A percentile compares a stretch with the other conserved stretches of the same genome.
These are phyloP conservation scores for Helostoma temminkii DNA, from an alignment of 2,797 vertebrate species.

Conservation along the genomic window DNA sequence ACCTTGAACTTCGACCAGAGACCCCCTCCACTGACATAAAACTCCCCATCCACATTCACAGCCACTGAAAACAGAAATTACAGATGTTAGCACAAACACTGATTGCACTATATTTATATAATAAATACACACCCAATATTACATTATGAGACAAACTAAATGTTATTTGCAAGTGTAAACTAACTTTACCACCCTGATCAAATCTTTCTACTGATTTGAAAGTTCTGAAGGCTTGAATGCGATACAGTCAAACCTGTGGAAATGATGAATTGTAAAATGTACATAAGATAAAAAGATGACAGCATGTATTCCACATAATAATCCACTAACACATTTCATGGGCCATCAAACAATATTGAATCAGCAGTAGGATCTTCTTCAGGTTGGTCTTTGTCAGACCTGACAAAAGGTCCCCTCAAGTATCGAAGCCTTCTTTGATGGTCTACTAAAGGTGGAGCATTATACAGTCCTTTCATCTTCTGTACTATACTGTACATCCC, in stretches of 20 bases:
- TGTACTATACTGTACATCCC: not conserved
- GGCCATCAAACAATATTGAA: conserved; percentile 20
- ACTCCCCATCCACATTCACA: conserved; percentile 92
- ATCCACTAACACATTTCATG: conserved; percentile 21
- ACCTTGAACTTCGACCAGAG: conserved; percentile 90
- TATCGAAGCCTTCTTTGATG: conserved; percentile 52
- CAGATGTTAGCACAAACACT: too few relatives aligned
- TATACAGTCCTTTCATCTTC: conserved; percentile 47
- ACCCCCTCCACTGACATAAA: conserved; percentile 91
- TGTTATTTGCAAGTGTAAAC: too few relatives aligned
- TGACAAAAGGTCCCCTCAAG: conserved; percentile 45
- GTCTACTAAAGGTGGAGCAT: conserved; percentile 19
- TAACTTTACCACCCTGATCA: not conserved
- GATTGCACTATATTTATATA: too few relatives aligned
- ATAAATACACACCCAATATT: not conserved
- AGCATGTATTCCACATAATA: not conserved
- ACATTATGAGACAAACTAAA: too few relatives aligned
- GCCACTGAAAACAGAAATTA: conserved; percentile 85
- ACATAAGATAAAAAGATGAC: conserved; percentile 40
- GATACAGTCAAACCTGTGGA: not conserved
- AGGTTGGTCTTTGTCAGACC: conserved; percentile 36
- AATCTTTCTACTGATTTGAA: not conserved
- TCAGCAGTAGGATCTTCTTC: conserved; percentile 19
- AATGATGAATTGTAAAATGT: conserved; percentile 18
- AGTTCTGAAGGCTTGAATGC: conserved; percentile 13